phyloP scores from a whole-genome alignment of 2,888 invertebrate species.

The Euphydryas editha region DNA sequence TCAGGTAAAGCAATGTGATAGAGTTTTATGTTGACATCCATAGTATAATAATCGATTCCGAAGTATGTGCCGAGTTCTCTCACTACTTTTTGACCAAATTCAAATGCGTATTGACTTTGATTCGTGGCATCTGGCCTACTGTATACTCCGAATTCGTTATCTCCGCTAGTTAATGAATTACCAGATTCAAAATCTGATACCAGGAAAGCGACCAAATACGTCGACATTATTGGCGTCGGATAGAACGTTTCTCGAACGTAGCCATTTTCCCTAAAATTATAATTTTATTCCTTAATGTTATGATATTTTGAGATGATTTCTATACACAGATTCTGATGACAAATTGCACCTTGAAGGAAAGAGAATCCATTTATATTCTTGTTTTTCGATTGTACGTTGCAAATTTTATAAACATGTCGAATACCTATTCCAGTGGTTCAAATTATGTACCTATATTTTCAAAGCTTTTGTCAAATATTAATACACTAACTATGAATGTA shows the following conservation, averaged over 20 bases:
- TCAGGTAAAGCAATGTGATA: constrained; percentile 94
- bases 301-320: too few species aligned
- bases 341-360: too few species aligned
- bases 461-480: too few species aligned
- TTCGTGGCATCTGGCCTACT: constrained; percentile 87
- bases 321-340: too few species aligned
- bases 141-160: constrained; percentile 83
- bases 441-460: too few species aligned
- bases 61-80: constrained; percentile 83
- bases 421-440: too few species aligned
- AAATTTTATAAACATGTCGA: too few species aligned
- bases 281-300: constrained; percentile 42
- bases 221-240: constrained; percentile 88
- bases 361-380: too few species aligned
- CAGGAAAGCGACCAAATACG: constrained; percentile 93
- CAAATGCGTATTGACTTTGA: constrained; percentile 86
- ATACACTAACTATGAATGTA: too few species aligned
- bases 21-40: constrained; percentile 86
- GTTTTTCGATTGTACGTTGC: too few species aligned
- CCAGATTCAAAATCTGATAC: constrained; percentile 87
- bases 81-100: constrained; percentile 83
- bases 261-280: constrained; percentile 70
- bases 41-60: constrained; percentile 76
- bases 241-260: constrained; percentile 85
- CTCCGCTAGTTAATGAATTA: constrained; percentile 51